Conservation (phyloP, 2,797 vertebrate genomes). For the Intellagama lesueurii region DNA sequence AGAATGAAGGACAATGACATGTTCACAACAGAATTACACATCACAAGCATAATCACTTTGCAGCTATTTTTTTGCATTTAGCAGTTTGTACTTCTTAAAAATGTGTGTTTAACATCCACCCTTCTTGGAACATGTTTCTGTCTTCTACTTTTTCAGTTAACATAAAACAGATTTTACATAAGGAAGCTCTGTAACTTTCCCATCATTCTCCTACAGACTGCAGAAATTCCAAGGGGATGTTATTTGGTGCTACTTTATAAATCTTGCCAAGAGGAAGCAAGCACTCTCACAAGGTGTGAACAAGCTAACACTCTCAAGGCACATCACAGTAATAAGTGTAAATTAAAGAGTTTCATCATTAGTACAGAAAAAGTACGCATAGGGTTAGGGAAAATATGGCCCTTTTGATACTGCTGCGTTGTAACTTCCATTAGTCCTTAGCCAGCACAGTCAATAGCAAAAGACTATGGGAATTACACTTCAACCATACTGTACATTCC, state of each 20-base stretch:
- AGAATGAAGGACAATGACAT: conserved; percentile 3
- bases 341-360: conserved; percentile 9
- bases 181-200: conserved; percentile 18
- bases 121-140: conserved; percentile 23
- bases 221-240: neutral
- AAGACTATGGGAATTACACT: neutral
- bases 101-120: conserved; percentile 25
- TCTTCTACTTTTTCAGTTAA: conserved; percentile 35
- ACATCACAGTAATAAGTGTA: neutral
- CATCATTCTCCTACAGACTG: neutral
- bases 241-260: conserved; percentile 4
- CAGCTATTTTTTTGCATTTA: conserved; percentile 21
- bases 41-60: conserved; percentile 31
- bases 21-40: conserved; percentile 9
- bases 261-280: neutral
- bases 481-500: neutral
- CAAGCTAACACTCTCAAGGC: neutral
- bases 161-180: conserved; percentile 32
- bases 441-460: neutral
- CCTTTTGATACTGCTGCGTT: neutral
- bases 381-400: neutral
- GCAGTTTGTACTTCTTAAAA: conserved; percentile 31
- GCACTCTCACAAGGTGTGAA: neutral
- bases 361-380: neutral
- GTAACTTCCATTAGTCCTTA: neutral